phyloP scores from a whole-genome alignment of 2,888 invertebrate genomes.

The Drosophila colorata region DNA sequence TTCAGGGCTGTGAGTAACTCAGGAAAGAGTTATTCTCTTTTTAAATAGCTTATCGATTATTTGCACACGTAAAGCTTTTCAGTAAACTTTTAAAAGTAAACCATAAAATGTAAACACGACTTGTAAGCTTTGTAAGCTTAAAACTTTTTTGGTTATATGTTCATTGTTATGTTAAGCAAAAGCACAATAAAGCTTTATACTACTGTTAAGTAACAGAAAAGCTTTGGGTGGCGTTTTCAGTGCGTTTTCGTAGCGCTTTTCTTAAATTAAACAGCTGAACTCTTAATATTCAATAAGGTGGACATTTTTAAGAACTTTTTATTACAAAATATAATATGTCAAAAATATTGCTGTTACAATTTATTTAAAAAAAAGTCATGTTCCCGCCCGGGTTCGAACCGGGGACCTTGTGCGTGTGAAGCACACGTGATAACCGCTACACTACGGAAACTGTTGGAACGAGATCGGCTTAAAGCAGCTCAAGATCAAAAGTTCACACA shows the following conservation, averaged over 20 bases:
- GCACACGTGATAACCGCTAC: constrained; percentile 85
- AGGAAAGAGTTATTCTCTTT: neutral
- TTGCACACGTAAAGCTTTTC: neutral
- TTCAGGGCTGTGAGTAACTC: neutral
- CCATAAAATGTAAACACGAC: constrained; percentile 10
- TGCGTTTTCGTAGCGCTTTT: constrained; percentile 4
- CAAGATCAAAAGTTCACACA: neutral
- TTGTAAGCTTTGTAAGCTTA: constrained; percentile 16
- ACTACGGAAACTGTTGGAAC: constrained; percentile 81
- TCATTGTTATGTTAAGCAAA: constrained; percentile 11
- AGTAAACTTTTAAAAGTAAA: neutral
- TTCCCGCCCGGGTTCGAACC: constrained; percentile 85
- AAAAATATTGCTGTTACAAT: no score
- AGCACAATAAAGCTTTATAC: constrained; percentile 13
- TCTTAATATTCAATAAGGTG: no score
- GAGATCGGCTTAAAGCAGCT: rapidly evolving
- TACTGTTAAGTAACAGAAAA: constrained; percentile 1
- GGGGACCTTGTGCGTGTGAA: constrained; percentile 85
- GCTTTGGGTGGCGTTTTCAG: neutral
- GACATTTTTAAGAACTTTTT: neutral
- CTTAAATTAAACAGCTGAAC: no score
- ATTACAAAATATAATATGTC: neutral
- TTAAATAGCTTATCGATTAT: neutral
- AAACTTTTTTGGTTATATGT: constrained; percentile 11
- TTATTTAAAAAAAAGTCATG: constrained; percentile 32